A percentile compares a stretch with the other conserved stretches of the same genome.
phyloP scores from a whole-genome alignment of 2,888 invertebrate genomes.

The Xanthorhoe designata region DNA sequence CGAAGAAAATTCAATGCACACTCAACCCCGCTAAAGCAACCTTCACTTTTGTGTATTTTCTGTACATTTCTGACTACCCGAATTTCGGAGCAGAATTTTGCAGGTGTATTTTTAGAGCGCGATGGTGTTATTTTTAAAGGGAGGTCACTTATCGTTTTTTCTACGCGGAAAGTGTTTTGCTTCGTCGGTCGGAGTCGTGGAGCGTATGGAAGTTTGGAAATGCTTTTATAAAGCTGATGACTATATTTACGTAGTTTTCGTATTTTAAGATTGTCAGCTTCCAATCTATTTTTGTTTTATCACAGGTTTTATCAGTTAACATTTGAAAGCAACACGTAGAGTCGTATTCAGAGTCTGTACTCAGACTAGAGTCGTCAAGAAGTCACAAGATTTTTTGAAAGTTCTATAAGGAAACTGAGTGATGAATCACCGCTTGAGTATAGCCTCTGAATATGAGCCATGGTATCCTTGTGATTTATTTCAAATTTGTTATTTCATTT shows the following conservation, averaged over 20 bases:
- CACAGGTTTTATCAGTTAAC: no score
- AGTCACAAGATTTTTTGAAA: no score
- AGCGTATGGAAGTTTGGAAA: slow-evolving; percentile 3
- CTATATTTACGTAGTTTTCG: not conserved
- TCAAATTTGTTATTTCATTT: no score
- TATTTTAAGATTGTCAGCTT: not conserved
- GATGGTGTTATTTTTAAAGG: slow-evolving; percentile 42
- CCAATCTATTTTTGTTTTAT: no score
- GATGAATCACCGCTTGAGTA: no score
- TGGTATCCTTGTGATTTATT: no score
- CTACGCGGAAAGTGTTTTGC: slow-evolving; percentile 29
- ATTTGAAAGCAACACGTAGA: no score
- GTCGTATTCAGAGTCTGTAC: no score
- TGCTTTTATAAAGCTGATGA: not conserved
- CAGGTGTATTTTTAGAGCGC: slow-evolving; percentile 41
- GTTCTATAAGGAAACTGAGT: no score
- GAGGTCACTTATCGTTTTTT: slow-evolving; percentile 41
- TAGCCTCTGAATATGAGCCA: no score
- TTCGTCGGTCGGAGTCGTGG: slow-evolving; percentile 19
- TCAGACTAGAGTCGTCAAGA: no score
- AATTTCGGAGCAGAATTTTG: slow-evolving; percentile 36
- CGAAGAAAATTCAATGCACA: slow-evolving; percentile 25
- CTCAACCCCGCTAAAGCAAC: slow-evolving; percentile 14
- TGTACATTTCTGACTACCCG: slow-evolving; percentile 21
- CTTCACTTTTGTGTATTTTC: slow-evolving; percentile 25